Conservation (phyloP, 2,113 vertebrate genomes). For the Centropristis striata region DNA sequence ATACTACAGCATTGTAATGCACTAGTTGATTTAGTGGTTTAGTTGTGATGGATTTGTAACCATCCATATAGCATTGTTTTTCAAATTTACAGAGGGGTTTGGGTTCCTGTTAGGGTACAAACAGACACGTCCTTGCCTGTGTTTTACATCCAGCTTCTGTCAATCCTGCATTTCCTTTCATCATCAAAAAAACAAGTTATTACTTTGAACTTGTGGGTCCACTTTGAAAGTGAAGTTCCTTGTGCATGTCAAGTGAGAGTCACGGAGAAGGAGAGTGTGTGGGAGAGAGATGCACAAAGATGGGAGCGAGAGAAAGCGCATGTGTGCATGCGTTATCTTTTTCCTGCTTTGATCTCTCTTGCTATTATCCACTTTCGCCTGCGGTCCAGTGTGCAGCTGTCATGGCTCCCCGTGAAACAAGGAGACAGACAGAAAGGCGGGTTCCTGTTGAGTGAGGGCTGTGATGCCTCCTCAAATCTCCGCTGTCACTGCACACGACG, state of each 20-base stretch:
- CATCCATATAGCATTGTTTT: neutral
- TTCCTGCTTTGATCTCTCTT: slow-evolving; percentile 63
- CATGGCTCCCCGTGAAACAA: slow-evolving; percentile 66
- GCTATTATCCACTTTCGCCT: slow-evolving; percentile 62
- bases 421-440: slow-evolving; percentile 50
- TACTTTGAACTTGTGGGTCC: slow-evolving; percentile 47
- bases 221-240: slow-evolving; percentile 33
- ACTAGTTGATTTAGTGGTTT: neutral
- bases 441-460: slow-evolving; percentile 63
- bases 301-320: slow-evolving; percentile 11
- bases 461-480: slow-evolving; percentile 60
- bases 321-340: slow-evolving; percentile 46
- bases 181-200: slow-evolving; percentile 15
- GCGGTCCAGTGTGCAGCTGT: slow-evolving; percentile 70
- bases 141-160: neutral
- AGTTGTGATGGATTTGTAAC: neutral
- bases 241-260: slow-evolving; percentile 20
- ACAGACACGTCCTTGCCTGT: neutral
- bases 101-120: neutral
- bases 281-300: slow-evolving; percentile 25
- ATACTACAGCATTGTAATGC: neutral
- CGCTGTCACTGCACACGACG: slow-evolving; percentile 43
- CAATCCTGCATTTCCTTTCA: slow-evolving; percentile 30
- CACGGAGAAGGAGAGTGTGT: slow-evolving; percentile 17
- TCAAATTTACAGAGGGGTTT: neutral